phyloP scores from a whole-genome alignment of 2,797 vertebrate species.

The Neosilurus hyrtlii region DNA sequence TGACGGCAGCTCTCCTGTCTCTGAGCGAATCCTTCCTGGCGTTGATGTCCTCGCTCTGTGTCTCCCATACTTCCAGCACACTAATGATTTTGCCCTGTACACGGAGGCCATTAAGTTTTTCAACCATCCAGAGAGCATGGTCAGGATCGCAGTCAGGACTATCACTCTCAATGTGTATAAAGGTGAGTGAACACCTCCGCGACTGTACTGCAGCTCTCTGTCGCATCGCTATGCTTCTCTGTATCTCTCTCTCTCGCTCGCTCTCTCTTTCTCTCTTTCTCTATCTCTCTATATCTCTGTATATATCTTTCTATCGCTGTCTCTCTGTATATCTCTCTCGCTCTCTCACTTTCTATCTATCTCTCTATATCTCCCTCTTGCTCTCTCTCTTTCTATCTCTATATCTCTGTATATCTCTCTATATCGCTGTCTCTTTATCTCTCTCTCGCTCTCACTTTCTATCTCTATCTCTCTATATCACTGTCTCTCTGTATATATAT shows the following conservation, averaged over 20 bases:
- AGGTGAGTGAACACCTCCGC: conserved; percentile 77
- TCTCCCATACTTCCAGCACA: conserved; percentile 87
- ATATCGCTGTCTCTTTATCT: too few species aligned
- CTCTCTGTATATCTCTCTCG: neutral
- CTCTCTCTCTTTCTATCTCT: too few species aligned
- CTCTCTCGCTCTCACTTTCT: too few species aligned
- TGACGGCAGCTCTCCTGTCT: conserved; percentile 48
- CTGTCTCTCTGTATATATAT: too few species aligned
- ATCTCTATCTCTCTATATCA: too few species aligned
- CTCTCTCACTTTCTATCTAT: neutral
- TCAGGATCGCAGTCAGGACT: conserved; percentile 96
- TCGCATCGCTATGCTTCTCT: conserved; percentile 2
- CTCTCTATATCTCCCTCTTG: neutral
- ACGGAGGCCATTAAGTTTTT: conserved; percentile 99
- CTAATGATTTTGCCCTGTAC: conserved; percentile 99
- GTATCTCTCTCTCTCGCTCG: neutral
- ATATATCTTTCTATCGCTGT: neutral
- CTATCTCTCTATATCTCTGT: neutral
- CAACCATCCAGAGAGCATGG: conserved; percentile 99
- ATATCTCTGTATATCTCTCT: too few species aligned
- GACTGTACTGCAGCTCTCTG: conserved; percentile 14
- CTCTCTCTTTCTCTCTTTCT: neutral
- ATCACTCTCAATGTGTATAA: conserved; percentile 99
- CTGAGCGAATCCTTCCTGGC: conserved; percentile 56
- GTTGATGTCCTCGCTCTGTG: conserved; percentile 65